A percentile compares a stretch with the other conserved stretches of the same genome.
Evolutionary conservation across 2,888 invertebrate species (phyloP).

Genomic region (Cenopis cana): DNA sequence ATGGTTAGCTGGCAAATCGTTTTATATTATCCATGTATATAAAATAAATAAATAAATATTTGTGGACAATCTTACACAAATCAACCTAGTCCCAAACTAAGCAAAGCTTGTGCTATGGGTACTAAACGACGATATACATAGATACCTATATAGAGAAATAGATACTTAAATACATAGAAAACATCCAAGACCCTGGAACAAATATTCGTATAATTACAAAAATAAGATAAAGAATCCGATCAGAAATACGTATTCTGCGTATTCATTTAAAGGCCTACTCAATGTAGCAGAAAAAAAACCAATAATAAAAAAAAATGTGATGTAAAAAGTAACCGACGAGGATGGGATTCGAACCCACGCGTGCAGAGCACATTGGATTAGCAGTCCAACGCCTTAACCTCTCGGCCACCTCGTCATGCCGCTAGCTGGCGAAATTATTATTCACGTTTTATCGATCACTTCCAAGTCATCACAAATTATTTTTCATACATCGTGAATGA

Average conservation of each 20-base stretch:
- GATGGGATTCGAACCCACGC: slow-evolving; percentile 94
- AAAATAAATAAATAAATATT: too few species aligned
- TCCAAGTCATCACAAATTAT: slow-evolving; percentile 28
- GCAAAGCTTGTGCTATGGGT: too few species aligned
- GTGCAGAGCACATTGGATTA: slow-evolving; percentile 94
- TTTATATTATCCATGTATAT: not conserved
- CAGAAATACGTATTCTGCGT: not conserved
- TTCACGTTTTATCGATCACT: slow-evolving; percentile 24
- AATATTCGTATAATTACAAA: too few species aligned
- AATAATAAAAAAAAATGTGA: not conserved
- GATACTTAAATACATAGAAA: too few species aligned
- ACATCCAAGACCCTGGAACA: too few species aligned
- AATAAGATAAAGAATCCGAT: not conserved
- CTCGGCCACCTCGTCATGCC: slow-evolving; percentile 55
- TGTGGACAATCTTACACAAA: too few species aligned
- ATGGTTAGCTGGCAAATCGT: not conserved
- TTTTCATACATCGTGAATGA: not conserved
- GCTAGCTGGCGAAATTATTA: slow-evolving; percentile 18
- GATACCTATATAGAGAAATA: too few species aligned
- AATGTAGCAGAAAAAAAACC: not conserved
- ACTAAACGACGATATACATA: too few species aligned
- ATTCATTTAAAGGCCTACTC: too few species aligned
- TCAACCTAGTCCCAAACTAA: too few species aligned
- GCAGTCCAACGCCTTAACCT: slow-evolving; percentile 57
- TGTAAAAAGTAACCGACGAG: slow-evolving; percentile 82